Evolutionary conservation across 2,113 vertebrate species (phyloP).

Genomic region (Lipophrys pholis): DNA sequence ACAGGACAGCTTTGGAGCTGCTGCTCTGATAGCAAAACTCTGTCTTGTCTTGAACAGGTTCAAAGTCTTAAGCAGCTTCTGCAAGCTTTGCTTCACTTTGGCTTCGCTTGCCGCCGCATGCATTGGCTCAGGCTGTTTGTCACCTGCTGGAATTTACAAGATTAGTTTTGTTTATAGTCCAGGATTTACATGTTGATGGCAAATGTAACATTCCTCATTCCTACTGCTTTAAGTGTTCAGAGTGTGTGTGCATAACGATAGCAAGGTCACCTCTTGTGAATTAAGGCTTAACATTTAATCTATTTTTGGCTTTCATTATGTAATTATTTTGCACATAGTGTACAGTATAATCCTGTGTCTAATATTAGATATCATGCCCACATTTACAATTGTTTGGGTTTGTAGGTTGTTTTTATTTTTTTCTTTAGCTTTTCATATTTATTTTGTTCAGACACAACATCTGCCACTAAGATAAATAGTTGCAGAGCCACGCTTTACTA

Average conservation of each 20-base stretch:
- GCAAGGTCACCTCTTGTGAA: background rate
- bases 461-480: no score
- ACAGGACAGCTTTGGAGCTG: conserved; percentile 3
- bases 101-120: background rate
- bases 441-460: background rate
- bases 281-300: background rate
- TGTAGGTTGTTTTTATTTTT: no score
- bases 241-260: background rate
- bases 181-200: conserved; percentile 54
- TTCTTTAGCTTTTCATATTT: no score
- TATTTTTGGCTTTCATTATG: background rate
- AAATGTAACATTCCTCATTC: background rate
- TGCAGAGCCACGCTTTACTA: background rate
- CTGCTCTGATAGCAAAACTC: conserved; percentile 34
- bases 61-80: conserved; percentile 27
- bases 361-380: no score
- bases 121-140: conserved; percentile 53
- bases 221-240: background rate
- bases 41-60: conserved; percentile 8
- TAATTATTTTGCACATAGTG: background rate
- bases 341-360: background rate
- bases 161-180: conserved; percentile 55
- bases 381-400: no score
- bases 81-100: conserved; percentile 17
- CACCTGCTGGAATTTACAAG: conserved; percentile 34